Base-by-base conservation (phyloP, 2,888 invertebrate genomes). In the Tipula helvola region DNA sequence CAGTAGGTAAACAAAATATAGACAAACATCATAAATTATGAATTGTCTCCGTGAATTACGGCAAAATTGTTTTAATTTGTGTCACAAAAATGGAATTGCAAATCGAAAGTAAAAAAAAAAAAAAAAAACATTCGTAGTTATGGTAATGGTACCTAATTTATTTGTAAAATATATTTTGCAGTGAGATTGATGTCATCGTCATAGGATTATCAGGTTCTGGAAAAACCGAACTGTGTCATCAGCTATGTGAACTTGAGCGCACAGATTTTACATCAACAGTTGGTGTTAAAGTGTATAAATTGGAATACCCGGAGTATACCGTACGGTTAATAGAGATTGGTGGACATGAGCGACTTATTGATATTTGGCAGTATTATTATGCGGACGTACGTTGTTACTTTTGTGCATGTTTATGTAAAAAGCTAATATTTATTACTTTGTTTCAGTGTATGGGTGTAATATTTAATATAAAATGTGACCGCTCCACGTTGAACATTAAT, bases 401-500 rank as follows among this genome's bases (percentile, higher is more conserved):
- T 28, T 71, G 10, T 28, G 28, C 10, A 57, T 44, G 12, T 12
- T n/a, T 52, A 52, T 16, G 41, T 16, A 84, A 52, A 28, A 28
- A 28, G 1, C 28, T 28, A 28, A 28, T 28, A 28, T 2, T 52
- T 5, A 7, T 39, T 84, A 7, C 39, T 84, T 39, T n/a, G 8
- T 84, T 84, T 84, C 39, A 84, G 84, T 84, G 84, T 39, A 39
- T 84, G 84, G 84, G 84, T n/a, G 84, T 84, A 16, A 84, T 84
- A 84, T 84, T 39, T 13, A 39, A 16, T 2, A 84, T 84, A 39
- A 84, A 84, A 36, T 36, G 39, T 84, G 84, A 84, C 39, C 84
- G 84, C 3, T 84, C 84, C 2, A n/a, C 39, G 4, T 5, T 16
- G 5, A 16, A 84, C 16, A 84, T 84, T 16, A 84, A 36, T n/a